Percentiles rank a stretch among this genome's conserved stretches.
These are phyloP conservation scores for Eristalis pertinax DNA, from an alignment of 2,888 invertebrate species.

Conservation along the genomic window DNA sequence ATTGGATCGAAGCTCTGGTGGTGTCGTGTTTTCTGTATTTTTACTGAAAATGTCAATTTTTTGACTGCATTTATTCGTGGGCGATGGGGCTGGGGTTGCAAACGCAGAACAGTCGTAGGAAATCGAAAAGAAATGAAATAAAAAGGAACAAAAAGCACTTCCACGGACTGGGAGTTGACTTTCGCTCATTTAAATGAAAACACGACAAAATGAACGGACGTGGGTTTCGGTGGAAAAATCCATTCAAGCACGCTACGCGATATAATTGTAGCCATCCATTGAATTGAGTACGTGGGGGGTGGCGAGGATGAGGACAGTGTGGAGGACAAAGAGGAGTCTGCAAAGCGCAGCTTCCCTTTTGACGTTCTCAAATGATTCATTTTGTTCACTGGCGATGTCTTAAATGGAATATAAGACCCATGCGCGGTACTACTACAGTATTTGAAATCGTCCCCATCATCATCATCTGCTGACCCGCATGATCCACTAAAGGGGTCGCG, in stretches of 20 bases:
- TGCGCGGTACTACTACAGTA: no score
- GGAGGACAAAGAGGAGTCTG: background rate
- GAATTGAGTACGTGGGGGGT: background rate
- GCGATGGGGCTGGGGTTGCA: no score
- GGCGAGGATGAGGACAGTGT: constrained; percentile 1
- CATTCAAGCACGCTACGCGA: constrained; percentile 34
- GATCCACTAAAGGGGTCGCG: no score
- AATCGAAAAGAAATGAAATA: constrained; percentile 12
- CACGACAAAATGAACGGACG: background rate
- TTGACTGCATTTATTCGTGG: constrained; percentile 4
- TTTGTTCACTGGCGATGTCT: no score
- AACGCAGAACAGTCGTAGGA: no score
- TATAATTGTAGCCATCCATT: constrained; percentile 22
- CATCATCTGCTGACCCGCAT: no score
- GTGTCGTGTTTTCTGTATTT: constrained; percentile 23
- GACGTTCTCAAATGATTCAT: no score
- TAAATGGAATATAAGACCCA: no score
- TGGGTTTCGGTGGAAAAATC: constrained; percentile 33
- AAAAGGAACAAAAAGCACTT: background rate
- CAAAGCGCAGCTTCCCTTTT: no score
- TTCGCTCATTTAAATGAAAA: constrained; percentile 55
- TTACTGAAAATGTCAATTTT: background rate
- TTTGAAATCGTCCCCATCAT: no score
- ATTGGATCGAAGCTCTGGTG: constrained; percentile 58
- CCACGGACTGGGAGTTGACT: constrained; percentile 12